phyloP scores from a whole-genome alignment of 2,797 vertebrate species.

The Miichthys miiuy region DNA sequence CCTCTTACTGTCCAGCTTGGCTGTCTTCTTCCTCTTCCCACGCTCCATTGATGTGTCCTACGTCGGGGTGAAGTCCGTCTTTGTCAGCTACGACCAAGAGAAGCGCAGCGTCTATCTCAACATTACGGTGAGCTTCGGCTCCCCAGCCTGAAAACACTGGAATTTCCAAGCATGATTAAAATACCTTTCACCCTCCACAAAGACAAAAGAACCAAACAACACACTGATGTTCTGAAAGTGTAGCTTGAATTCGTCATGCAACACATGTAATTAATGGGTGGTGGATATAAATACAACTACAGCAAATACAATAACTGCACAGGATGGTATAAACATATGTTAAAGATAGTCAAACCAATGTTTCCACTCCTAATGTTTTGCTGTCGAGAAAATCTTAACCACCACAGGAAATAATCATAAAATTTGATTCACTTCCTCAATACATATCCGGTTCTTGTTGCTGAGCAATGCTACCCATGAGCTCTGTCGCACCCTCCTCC shows the following conservation, averaged over 20 bases:
- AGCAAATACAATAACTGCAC: background rate
- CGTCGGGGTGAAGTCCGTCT: slow-evolving; percentile 92
- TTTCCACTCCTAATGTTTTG: background rate
- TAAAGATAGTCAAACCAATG: background rate
- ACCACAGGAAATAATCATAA: too few relatives aligned
- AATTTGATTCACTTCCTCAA: too few relatives aligned
- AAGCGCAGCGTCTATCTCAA: slow-evolving; percentile 92
- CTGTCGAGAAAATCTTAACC: too few relatives aligned
- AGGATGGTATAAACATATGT: background rate
- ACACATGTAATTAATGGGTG: background rate
- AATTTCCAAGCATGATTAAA: background rate
- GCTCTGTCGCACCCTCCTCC: too few relatives aligned
- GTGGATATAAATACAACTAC: background rate
- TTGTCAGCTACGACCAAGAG: slow-evolving; percentile 87
- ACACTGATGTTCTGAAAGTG: background rate
- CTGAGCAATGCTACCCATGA: too few relatives aligned
- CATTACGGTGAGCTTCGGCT: slow-evolving; percentile 72
- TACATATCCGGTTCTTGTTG: too few relatives aligned
- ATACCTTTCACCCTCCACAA: background rate
- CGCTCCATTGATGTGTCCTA: slow-evolving; percentile 93
- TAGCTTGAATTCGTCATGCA: background rate
- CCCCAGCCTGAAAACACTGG: background rate
- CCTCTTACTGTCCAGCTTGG: slow-evolving; percentile 90
- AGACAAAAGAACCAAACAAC: background rate
- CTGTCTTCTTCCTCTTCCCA: slow-evolving; percentile 95